Percentiles rank a stretch among this genome's conserved stretches.
Evolutionary conservation across 2,113 vertebrate species (phyloP).

Genomic region (Neodontobutis hainanensis): DNA sequence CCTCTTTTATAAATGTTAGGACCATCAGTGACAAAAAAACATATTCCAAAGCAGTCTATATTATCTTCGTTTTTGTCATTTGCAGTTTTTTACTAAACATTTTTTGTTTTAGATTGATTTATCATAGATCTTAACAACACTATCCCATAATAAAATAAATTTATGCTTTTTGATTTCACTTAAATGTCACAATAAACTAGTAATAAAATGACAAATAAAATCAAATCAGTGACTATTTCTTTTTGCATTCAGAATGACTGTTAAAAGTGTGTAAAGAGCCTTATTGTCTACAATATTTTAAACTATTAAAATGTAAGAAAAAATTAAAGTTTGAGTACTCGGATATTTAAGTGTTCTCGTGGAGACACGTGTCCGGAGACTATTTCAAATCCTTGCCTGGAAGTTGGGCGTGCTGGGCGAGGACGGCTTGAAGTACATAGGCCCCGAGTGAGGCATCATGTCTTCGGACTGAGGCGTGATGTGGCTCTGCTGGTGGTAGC

Average conservation of each 20-base stretch:
- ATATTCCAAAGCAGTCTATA: not conserved
- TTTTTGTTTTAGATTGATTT: not conserved
- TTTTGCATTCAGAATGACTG: conserved; percentile 1
- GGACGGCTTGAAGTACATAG: conserved; percentile 97
- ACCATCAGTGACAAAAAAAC: not conserved
- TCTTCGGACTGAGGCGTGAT: conserved; percentile 91
- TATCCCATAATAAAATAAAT: not conserved
- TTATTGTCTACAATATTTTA: not conserved
- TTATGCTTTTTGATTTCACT: conserved; percentile 2
- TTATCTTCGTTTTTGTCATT: no score
- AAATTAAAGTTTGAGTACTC: not conserved
- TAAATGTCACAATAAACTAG: conserved; percentile 3
- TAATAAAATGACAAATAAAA: conserved; percentile 5
- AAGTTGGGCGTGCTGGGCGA: conserved; percentile 93
- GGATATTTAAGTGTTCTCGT: no score
- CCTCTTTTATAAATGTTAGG: not conserved
- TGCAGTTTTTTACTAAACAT: not conserved
- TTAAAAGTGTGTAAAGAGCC: not conserved
- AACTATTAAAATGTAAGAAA: not conserved
- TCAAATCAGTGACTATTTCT: not conserved
- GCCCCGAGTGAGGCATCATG: conserved; percentile 93
- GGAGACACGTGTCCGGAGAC: not conserved
- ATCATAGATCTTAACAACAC: not conserved
- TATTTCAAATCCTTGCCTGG: conserved; percentile 63
- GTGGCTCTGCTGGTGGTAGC: conserved; percentile 94